Conservation (phyloP, 2,888 invertebrate genomes). For the Eudasyphora cyanicolor region DNA sequence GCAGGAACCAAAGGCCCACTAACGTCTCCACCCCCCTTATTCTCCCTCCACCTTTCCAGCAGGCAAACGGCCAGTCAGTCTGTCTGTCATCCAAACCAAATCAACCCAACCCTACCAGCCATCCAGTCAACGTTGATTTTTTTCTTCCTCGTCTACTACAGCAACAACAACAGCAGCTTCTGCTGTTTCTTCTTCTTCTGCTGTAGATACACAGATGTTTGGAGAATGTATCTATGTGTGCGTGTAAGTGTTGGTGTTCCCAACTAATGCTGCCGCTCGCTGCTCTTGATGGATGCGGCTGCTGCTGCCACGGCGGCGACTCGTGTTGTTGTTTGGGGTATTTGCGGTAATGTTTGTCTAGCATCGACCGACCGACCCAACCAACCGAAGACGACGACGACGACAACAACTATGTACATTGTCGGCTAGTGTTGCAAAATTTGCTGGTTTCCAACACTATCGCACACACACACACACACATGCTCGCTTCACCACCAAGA, state of each 20-base stretch:
- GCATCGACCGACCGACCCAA: slow-evolving; percentile 46
- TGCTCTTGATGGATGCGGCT: neutral
- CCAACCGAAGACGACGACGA: too few relatives aligned
- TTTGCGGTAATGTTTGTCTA: slow-evolving; percentile 56
- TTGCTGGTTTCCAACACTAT: slow-evolving; percentile 50
- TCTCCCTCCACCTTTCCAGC: neutral
- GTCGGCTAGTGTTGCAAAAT: slow-evolving; percentile 63
- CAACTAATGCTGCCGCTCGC: too few relatives aligned
- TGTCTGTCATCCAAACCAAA: slow-evolving; percentile 35
- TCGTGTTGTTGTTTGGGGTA: neutral
- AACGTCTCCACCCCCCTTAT: neutral
- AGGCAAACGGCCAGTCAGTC: slow-evolving; percentile 13
- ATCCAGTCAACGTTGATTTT: slow-evolving; percentile 38
- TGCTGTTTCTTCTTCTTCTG: neutral
- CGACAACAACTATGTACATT: too few relatives aligned
- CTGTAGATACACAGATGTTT: neutral
- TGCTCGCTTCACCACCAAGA: neutral
- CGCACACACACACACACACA: neutral
- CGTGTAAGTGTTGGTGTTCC: too few relatives aligned
- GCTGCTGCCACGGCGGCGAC: neutral
- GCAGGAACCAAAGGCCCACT: too few relatives aligned
- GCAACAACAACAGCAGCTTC: too few relatives aligned
- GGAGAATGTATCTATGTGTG: too few relatives aligned
- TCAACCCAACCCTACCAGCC: slow-evolving; percentile 37
- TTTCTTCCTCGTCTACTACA: slow-evolving; percentile 4